phyloP scores from a whole-genome alignment of 2,888 invertebrate genomes.

The Eueremaeus valkanovi region DNA sequence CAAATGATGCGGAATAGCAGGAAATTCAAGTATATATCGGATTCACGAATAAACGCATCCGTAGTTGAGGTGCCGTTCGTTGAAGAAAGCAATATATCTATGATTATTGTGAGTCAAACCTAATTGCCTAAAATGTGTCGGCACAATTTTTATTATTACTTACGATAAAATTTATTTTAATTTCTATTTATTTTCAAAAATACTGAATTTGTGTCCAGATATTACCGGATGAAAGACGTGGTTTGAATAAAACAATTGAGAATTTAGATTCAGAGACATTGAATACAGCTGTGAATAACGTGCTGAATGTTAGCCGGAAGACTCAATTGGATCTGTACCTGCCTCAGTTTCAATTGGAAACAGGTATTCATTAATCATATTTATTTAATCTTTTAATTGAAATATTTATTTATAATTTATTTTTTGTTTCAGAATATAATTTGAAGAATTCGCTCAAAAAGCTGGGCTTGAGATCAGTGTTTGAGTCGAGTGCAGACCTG shows the following conservation, averaged over 20 bases:
- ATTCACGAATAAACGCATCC: not conserved
- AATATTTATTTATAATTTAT: not conserved
- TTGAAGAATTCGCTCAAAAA: not conserved
- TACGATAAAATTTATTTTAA: too few species aligned
- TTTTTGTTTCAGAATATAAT: constrained; percentile 7
- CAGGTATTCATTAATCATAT: not conserved
- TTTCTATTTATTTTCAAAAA: not conserved
- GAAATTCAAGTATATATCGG: not conserved
- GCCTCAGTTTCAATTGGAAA: not conserved
- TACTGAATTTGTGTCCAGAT: not conserved
- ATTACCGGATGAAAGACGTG: not conserved
- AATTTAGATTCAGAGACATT: not conserved
- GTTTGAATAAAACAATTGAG: not conserved
- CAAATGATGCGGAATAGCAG: constrained; percentile 1
- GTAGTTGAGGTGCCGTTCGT: not conserved
- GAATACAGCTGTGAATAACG: not conserved
- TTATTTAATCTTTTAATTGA: not conserved
- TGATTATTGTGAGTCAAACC: constrained; percentile 24
- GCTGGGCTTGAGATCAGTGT: not conserved
- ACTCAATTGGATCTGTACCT: not conserved
- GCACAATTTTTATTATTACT: too few species aligned
- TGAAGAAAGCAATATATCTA: constrained; percentile 2
- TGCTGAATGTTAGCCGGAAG: not conserved
- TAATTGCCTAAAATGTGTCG: too few species aligned
- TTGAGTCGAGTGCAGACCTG: constrained; percentile 25